Evolutionary conservation across 2,797 vertebrate genomes (phyloP).

Genomic region (Malurus leucopterus): DNA sequence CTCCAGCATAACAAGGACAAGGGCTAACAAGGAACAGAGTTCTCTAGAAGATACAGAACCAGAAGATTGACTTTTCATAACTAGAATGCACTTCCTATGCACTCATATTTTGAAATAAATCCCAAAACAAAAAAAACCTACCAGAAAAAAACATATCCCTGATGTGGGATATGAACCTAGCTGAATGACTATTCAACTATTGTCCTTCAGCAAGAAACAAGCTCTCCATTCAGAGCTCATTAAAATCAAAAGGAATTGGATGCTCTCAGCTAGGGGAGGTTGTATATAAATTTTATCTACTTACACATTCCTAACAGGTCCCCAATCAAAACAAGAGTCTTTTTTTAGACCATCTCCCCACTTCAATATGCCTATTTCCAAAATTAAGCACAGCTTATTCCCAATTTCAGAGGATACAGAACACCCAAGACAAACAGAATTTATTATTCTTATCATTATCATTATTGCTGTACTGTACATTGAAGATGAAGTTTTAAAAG

Average conservation of each 20-base stretch:
- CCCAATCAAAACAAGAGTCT: not conserved
- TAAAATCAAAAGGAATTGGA: not conserved
- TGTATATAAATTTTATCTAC: not conserved
- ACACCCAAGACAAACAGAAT: not conserved
- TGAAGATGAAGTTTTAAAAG: not conserved
- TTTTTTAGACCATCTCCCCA: not conserved
- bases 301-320: not conserved
- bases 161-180: not conserved
- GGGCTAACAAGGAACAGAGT: not conserved
- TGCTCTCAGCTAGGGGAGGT: not conserved
- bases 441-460: not conserved
- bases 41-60: not conserved
- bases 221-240: not conserved
- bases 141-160: not conserved
- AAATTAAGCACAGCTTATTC: not conserved
- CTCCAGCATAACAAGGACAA: not conserved
- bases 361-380: not conserved
- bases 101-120: not conserved
- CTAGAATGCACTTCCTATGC: not conserved
- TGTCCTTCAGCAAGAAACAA: not conserved
- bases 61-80: not conserved
- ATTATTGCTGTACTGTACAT: not conserved
- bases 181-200: not conserved
- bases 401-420: not conserved
- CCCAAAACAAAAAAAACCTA: not conserved